Percentiles rank a stretch among this genome's conserved stretches.
phyloP scores from a whole-genome alignment of 2,888 invertebrate genomes.

The Patella depressa region DNA sequence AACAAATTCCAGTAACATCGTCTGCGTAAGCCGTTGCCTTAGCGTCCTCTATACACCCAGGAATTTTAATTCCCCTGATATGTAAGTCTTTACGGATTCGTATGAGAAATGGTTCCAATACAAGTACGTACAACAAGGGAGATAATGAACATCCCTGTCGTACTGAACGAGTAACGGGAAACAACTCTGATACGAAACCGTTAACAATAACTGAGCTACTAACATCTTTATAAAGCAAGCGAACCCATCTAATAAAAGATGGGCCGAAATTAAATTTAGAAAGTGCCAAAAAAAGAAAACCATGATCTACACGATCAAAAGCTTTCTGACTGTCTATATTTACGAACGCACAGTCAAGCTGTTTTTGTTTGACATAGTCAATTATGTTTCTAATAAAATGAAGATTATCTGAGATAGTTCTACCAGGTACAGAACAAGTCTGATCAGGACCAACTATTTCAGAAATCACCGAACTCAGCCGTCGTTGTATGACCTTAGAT shows the following conservation, averaged over 20 bases:
- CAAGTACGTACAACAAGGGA: slow-evolving; percentile 34
- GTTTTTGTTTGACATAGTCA: slow-evolving; percentile 21
- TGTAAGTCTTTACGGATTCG: slow-evolving; percentile 3
- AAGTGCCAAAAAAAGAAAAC: slow-evolving; percentile 39
- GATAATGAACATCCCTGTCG: slow-evolving; percentile 37
- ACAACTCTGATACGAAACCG: slow-evolving; percentile 35
- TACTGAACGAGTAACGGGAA: slow-evolving; percentile 32
- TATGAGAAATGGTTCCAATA: slow-evolving; percentile 29
- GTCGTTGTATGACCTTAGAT: slow-evolving; percentile 22
- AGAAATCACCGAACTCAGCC: slow-evolving; percentile 18
- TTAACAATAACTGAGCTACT: slow-evolving; percentile 39
- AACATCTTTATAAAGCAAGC: slow-evolving; percentile 36
- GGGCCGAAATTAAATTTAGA: slow-evolving; percentile 39
- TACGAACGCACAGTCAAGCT: slow-evolving; percentile 18
- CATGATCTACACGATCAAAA: slow-evolving; percentile 43
- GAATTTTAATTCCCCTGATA: neutral
- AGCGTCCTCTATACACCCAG: neutral
- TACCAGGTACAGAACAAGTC: slow-evolving; percentile 19
- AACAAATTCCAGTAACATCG: slow-evolving; percentile 3
- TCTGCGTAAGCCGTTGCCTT: neutral
- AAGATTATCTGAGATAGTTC: slow-evolving; percentile 23
- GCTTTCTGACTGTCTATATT: slow-evolving; percentile 46
- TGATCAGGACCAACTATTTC: slow-evolving; percentile 25
- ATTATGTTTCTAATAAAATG: slow-evolving; percentile 25
- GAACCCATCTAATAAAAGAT: slow-evolving; percentile 21